phyloP scores from a whole-genome alignment of 2,888 invertebrate species.

The Tenthredo amoena region DNA sequence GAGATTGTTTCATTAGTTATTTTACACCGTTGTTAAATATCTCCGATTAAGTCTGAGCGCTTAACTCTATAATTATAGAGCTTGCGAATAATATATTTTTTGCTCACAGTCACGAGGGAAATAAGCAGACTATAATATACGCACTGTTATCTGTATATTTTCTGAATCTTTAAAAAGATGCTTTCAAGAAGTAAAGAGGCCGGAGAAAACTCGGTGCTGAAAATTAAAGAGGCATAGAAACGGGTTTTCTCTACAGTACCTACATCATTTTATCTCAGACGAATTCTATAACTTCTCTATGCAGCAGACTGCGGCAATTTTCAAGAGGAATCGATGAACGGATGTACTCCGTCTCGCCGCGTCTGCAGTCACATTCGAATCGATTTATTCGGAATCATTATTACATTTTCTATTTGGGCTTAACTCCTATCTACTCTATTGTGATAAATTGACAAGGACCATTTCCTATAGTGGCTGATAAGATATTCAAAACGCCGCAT shows the following conservation, averaged over 20 bases:
- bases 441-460: neutral
- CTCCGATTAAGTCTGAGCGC: no score
- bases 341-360: neutral
- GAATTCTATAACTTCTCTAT: constrained; percentile 5
- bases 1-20: neutral
- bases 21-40: no score
- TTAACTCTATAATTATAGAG: no score
- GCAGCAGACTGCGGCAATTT: constrained; percentile 28
- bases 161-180: no score
- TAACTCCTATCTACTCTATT: neutral
- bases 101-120: no score
- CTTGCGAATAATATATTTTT: no score
- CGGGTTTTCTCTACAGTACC: no score
- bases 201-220: no score
- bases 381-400: neutral
- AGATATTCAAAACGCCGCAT: neutral
- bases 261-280: neutral
- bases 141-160: no score
- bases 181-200: no score
- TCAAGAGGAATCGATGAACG: constrained; percentile 17
- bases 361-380: neutral
- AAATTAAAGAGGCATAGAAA: no score
- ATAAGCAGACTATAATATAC: no score
- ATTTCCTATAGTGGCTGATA: neutral
- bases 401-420: neutral